phyloP scores from a whole-genome alignment of 2,888 invertebrate species.

The Andrena bicolor region DNA sequence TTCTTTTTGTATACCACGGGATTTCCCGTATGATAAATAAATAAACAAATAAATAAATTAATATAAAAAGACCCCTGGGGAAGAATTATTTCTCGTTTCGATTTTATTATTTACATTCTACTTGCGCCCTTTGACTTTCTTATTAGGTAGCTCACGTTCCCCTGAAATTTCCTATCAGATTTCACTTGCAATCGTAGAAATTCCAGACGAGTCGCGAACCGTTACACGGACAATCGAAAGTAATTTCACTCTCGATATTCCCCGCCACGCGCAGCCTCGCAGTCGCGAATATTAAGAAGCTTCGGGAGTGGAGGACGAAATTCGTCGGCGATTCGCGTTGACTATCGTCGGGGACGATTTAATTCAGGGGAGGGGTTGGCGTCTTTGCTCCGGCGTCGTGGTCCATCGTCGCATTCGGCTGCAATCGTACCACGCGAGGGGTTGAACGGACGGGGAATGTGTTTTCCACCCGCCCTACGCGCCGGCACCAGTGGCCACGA shows the following conservation, averaged over 20 bases:
- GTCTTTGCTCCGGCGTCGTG: not conserved
- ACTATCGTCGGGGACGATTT: not conserved
- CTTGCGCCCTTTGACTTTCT: too few species aligned
- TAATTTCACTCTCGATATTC: constrained; percentile 9
- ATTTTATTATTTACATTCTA: too few species aligned
- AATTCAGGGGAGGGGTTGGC: not conserved
- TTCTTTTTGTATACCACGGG: too few species aligned
- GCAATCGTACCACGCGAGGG: not conserved
- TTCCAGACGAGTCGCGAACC: not conserved
- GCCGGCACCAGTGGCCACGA: not conserved
- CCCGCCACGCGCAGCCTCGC: not conserved
- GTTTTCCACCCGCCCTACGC: not conserved
- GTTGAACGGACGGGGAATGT: not conserved
- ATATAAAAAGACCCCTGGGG: not conserved
- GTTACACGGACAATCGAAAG: not conserved
- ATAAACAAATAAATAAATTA: too few species aligned
- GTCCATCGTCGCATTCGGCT: not conserved
- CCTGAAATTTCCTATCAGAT: not conserved
- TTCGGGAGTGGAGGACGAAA: not conserved
- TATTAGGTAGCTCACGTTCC: too few species aligned
- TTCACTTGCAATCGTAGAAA: not conserved
- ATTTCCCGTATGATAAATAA: too few species aligned
- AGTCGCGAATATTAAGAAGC: not conserved
- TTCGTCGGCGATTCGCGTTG: not conserved
- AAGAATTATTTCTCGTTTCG: too few species aligned